Percentiles rank a stretch among this genome's conserved stretches.
phyloP scores from a whole-genome alignment of 1,140 invertebrate species.

The Heliconius hermathena region DNA sequence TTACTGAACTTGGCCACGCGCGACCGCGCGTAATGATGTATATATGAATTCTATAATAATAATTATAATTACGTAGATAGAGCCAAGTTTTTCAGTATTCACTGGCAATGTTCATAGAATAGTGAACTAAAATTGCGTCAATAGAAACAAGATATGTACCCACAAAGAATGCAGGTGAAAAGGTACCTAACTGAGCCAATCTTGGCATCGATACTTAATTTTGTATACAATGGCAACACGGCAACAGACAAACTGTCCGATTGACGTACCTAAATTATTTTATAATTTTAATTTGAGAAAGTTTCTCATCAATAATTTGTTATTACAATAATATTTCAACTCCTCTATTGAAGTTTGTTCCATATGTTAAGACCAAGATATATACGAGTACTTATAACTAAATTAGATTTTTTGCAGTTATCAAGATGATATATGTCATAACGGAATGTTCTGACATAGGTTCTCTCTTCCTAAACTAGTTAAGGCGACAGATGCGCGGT shows the following conservation, averaged over 20 bases:
- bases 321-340: neutral
- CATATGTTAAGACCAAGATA: neutral
- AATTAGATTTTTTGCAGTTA: neutral
- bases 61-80: neutral
- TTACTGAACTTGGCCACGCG: too few relatives aligned
- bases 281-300: neutral
- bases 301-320: neutral
- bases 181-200: neutral
- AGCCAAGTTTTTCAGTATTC: slow-evolving; percentile 13
- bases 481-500: too few relatives aligned
- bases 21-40: too few relatives aligned
- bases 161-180: slow-evolving; percentile 6
- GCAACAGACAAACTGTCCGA: neutral
- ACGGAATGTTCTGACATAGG: too few relatives aligned
- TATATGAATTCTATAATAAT: too few relatives aligned
- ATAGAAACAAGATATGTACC: slow-evolving; percentile 1
- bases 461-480: too few relatives aligned
- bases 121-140: slow-evolving; percentile 3
- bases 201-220: neutral
- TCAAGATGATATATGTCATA: too few relatives aligned
- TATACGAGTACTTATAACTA: neutral
- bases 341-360: neutral
- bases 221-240: neutral
- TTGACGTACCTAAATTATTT: neutral
- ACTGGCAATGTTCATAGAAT: slow-evolving; percentile 16